Conservation (phyloP, 2,888 invertebrate genomes). For the Acholoe squamosa region DNA sequence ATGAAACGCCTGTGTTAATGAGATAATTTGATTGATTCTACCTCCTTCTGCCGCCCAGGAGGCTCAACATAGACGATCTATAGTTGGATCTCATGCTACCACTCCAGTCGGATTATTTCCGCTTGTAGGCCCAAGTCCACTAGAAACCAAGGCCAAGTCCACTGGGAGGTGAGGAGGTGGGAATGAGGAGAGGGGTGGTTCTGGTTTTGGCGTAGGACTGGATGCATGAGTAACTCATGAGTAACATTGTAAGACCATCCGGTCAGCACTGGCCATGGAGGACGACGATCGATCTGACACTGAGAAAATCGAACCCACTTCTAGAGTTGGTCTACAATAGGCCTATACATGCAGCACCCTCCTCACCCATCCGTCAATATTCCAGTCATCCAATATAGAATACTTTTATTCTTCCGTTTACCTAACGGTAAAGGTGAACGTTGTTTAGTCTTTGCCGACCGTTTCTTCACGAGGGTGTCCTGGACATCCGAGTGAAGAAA, state of each 20-base stretch:
- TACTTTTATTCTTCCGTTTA: too few species aligned
- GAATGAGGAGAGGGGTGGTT: not conserved
- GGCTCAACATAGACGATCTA: not conserved
- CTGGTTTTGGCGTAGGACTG: not conserved
- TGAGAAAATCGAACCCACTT: constrained; percentile 27
- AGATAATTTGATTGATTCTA: constrained; percentile 10
- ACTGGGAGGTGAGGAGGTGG: not conserved
- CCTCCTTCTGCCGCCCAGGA: constrained; percentile 1
- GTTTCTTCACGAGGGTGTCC: too few species aligned
- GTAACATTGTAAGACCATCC: not conserved
- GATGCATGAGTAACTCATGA: not conserved
- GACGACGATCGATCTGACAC: not conserved
- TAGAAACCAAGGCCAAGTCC: too few species aligned
- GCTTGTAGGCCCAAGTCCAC: not conserved
- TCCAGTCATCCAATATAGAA: too few species aligned
- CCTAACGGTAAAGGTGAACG: too few species aligned
- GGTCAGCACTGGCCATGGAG: not conserved
- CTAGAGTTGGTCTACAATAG: not conserved
- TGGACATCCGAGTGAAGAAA: too few species aligned
- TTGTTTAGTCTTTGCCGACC: too few species aligned
- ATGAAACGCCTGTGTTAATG: not conserved
- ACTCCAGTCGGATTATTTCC: not conserved
- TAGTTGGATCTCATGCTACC: not conserved
- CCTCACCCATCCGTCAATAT: not conserved
- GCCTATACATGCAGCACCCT: not conserved